Evolutionary conservation across 1,140 invertebrate species (phyloP).

Genomic region (Hermetia illucens): DNA sequence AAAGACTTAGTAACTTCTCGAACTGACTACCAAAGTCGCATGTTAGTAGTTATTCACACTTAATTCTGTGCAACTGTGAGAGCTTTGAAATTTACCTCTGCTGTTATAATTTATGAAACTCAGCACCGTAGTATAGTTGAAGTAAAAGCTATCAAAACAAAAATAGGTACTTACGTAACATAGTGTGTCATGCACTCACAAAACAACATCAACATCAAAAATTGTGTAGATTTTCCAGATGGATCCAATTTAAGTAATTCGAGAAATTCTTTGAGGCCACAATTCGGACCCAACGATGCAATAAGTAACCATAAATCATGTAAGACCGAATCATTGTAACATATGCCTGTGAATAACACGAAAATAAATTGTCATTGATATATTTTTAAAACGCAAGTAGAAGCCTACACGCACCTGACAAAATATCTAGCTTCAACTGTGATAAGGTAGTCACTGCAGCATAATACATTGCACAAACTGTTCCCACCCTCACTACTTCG

Average conservation of each 20-base stretch:
- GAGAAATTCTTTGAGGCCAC: slow-evolving; percentile 79
- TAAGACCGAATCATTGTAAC: slow-evolving; percentile 83
- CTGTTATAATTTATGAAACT: no score
- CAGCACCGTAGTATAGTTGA: no score
- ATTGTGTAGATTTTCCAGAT: slow-evolving; percentile 58
- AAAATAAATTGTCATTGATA: slow-evolving; percentile 2
- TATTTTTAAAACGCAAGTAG: slow-evolving; percentile 10
- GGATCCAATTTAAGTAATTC: slow-evolving; percentile 73
- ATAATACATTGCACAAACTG: slow-evolving; percentile 85
- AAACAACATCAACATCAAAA: slow-evolving; percentile 85
- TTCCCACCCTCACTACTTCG: slow-evolving; percentile 63
- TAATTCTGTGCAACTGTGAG: no score
- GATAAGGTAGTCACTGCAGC: slow-evolving; percentile 78
- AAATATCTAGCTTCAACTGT: slow-evolving; percentile 84
- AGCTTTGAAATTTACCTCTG: no score
- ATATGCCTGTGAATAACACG: slow-evolving; percentile 50
- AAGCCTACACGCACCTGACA: slow-evolving; percentile 58
- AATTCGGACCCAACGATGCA: slow-evolving; percentile 70
- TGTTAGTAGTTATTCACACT: no score
- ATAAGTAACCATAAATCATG: slow-evolving; percentile 88
- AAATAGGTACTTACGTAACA: slow-evolving; percentile 83
- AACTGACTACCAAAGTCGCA: no score
- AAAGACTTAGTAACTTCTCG: no score
- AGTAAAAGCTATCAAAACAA: no score
- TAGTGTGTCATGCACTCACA: slow-evolving; percentile 95